Evolutionary conservation across 2,113 vertebrate species (phyloP).

Genomic region (Delphinus delphis): DNA sequence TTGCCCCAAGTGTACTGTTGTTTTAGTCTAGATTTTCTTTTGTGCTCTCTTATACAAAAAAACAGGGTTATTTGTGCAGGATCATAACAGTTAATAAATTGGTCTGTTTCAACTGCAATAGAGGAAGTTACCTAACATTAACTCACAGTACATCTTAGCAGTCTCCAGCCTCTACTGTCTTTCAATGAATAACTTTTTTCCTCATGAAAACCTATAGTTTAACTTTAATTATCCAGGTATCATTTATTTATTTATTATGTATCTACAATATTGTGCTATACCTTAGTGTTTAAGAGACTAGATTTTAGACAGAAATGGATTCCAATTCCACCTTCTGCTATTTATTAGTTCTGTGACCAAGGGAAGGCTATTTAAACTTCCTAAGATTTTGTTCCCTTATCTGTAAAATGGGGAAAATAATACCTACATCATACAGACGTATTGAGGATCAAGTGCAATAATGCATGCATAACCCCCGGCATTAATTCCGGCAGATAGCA

Average conservation of each 20-base stretch:
- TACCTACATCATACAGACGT: neutral
- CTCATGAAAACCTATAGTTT: neutral
- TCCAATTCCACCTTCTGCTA: neutral
- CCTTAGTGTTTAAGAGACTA: neutral
- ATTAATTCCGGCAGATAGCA: neutral
- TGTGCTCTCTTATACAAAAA: neutral
- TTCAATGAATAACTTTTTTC: neutral
- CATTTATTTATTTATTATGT: neutral
- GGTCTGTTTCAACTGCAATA: neutral
- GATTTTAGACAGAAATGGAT: neutral
- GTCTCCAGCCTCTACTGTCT: neutral
- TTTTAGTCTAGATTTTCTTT: slow-evolving; percentile 5
- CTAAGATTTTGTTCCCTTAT: neutral
- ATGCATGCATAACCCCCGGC: neutral
- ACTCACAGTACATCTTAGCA: neutral
- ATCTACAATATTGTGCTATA: neutral
- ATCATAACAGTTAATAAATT: neutral
- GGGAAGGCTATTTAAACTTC: neutral
- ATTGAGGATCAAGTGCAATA: neutral
- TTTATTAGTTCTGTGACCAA: neutral
- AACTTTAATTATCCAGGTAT: neutral
- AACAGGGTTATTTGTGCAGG: neutral
- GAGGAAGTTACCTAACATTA: neutral
- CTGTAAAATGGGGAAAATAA: neutral
- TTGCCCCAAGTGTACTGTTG: neutral